Conservation (phyloP, 2,113 vertebrate species). For the Tetrao urogallus region DNA sequence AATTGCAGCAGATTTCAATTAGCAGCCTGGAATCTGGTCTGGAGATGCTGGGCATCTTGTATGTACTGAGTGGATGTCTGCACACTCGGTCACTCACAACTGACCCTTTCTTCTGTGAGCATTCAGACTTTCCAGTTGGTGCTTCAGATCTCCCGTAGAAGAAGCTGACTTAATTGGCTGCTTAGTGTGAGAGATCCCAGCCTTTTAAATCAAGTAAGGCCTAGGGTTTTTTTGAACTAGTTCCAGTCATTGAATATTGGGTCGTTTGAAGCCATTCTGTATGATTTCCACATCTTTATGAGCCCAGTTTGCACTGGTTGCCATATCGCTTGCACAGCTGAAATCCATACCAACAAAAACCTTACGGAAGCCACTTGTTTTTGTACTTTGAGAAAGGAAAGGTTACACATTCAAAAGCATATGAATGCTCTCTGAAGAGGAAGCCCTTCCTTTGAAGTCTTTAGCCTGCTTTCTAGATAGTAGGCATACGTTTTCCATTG, state of each 20-base stretch:
- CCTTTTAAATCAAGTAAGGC: neutral
- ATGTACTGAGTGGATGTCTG: neutral
- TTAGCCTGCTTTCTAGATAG: neutral
- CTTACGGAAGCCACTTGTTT: conserved; percentile 12
- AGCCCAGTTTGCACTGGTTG: neutral
- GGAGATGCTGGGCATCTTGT: neutral
- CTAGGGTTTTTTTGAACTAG: neutral
- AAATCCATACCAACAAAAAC: conserved; percentile 3
- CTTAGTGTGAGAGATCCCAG: neutral
- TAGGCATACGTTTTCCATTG: neutral
- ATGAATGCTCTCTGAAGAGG: neutral
- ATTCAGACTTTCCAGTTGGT: neutral
- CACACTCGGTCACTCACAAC: rapidly evolving
- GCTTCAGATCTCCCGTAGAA: neutral
- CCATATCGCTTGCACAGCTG: conserved; percentile 6
- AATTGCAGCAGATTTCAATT: neutral
- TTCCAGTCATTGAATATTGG: conserved; percentile 1
- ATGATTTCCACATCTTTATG: conserved; percentile 31
- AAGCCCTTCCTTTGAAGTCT: conserved; percentile 53
- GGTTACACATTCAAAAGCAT: neutral
- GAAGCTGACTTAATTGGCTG: neutral
- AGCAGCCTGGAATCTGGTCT: rapidly evolving
- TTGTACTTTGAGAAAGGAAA: neutral
- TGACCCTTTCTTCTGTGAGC: neutral
- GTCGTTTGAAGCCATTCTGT: conserved; percentile 24